Evolutionary conservation across 2,888 invertebrate genomes (phyloP).

Genomic region (Scaptodrosophila latifasciaeformis): DNA sequence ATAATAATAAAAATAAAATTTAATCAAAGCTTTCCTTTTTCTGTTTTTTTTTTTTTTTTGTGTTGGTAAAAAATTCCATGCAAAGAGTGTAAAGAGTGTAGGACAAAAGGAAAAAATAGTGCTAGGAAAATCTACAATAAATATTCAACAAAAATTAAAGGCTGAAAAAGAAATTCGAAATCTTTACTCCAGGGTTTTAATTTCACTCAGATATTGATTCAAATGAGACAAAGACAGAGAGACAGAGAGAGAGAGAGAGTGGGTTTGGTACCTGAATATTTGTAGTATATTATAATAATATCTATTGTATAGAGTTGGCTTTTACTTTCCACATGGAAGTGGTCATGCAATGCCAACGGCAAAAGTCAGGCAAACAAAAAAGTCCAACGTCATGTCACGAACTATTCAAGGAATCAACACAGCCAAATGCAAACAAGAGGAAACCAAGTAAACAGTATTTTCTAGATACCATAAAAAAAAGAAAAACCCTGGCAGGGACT

Average conservation of each 20-base stretch:
- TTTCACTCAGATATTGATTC: too few relatives aligned
- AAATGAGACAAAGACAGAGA: constrained; percentile 15
- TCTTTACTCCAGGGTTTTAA: too few relatives aligned
- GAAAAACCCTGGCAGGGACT: constrained; percentile 51
- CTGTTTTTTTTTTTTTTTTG: too few relatives aligned
- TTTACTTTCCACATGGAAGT: constrained; percentile 60
- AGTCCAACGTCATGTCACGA: constrained; percentile 58
- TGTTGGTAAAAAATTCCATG: too few relatives aligned
- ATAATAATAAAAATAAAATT: too few relatives aligned
- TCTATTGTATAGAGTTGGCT: constrained; percentile 42
- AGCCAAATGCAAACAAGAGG: constrained; percentile 7
- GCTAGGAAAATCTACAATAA: too few relatives aligned
- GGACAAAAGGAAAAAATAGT: too few relatives aligned
- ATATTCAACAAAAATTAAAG: too few relatives aligned
- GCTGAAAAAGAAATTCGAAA: too few relatives aligned
- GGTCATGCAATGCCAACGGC: constrained; percentile 58
- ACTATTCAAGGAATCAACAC: constrained; percentile 24
- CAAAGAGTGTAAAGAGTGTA: too few relatives aligned
- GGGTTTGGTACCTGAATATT: neutral
- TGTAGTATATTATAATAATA: constrained; percentile 26
- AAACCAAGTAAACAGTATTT: constrained; percentile 1
- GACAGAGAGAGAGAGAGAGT: constrained; percentile 2
- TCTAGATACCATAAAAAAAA: constrained; percentile 4
- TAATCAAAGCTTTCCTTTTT: too few relatives aligned
- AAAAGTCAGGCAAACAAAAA: constrained; percentile 49